Evolutionary conservation across 2,888 invertebrate genomes (phyloP), one percentile per base, ranked within the genome.

Genomic region (Tridacna crocea): DNA sequence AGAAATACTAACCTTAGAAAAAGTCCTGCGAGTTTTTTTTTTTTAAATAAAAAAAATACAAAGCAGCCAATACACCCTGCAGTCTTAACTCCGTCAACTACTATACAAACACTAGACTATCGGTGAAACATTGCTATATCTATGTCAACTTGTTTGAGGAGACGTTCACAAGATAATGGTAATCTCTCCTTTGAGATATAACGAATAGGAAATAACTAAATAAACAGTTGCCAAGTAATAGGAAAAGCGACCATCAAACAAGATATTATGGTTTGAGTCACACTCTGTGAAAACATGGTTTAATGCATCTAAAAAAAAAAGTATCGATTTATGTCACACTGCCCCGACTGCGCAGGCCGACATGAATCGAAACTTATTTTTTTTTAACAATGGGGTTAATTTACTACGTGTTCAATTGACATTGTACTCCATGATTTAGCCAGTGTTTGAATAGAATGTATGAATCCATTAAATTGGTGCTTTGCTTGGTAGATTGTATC

Each of bases 131-230:
- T 66, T 66, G 66, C 27, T 51, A 70, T 51, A 70, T 70, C 70
- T 70, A 47, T 70, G 70, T 70, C 70, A 26, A 48, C 47, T 70
- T 70, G 47, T 70, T 70, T 70, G 70, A 24, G 26, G 47, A 70
- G 70, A 70, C 70, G 51, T 70, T 70, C 51, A 47, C 11, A 70
- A 51, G 70, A 70, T 70, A 70, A 24, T 51, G 17, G 13, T 70
- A 70, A 70, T 70, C 70, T 70, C 70, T 47, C 26, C 22, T n/a
- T 61, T 61, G n/a, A n/a, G 61, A 70, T 70, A 46, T 12, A 51
- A 51, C 48, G 51, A 70, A 47, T 19, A 47, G 24, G 19, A 22
- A 48, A 70, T 70, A 48, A n/a, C 70, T 70, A 51, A 51, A 51
- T 46, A 70, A 70, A 70, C 70, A 70, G 48, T 27, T 22, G 12